phyloP scores from a whole-genome alignment of 2,888 invertebrate species.

The Eupithecia abbreviata region DNA sequence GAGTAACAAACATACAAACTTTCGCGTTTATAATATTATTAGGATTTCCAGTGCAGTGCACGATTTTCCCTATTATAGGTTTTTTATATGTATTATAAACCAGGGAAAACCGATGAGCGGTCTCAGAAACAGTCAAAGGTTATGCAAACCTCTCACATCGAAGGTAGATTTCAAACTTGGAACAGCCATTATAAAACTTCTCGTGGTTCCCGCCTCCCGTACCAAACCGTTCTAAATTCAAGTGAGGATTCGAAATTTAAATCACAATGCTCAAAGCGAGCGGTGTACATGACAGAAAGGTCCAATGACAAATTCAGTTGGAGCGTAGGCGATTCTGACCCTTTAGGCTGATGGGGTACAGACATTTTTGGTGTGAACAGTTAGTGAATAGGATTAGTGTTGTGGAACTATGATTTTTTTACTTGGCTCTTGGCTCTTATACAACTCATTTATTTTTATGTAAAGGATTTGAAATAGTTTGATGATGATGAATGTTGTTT shows the following conservation, averaged over 20 bases:
- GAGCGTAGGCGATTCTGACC: constrained; percentile 32
- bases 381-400: constrained; percentile 16
- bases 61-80: too few relatives aligned
- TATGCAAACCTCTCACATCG: constrained; percentile 11
- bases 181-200: constrained; percentile 25
- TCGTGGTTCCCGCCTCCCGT: constrained; percentile 27
- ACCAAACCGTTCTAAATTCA: constrained; percentile 57
- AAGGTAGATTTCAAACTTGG: constrained; percentile 12
- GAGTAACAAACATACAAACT: too few relatives aligned
- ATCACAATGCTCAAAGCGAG: constrained; percentile 62
- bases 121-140: neutral
- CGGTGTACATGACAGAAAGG: constrained; percentile 45
- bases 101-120: neutral
- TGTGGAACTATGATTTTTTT: constrained; percentile 16
- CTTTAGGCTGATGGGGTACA: constrained; percentile 5
- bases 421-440: neutral
- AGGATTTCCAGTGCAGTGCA: too few relatives aligned
- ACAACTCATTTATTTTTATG: neutral
- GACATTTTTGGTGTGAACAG: constrained; percentile 12
- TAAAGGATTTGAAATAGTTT: neutral
- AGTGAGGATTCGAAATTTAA: constrained; percentile 63
- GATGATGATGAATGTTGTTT: neutral
- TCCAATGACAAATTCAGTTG: constrained; percentile 39
- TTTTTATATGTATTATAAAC: too few relatives aligned
- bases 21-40: too few relatives aligned